Evolutionary conservation across 1,140 invertebrate species (phyloP).

Genomic region (Calephelis nemesis): DNA sequence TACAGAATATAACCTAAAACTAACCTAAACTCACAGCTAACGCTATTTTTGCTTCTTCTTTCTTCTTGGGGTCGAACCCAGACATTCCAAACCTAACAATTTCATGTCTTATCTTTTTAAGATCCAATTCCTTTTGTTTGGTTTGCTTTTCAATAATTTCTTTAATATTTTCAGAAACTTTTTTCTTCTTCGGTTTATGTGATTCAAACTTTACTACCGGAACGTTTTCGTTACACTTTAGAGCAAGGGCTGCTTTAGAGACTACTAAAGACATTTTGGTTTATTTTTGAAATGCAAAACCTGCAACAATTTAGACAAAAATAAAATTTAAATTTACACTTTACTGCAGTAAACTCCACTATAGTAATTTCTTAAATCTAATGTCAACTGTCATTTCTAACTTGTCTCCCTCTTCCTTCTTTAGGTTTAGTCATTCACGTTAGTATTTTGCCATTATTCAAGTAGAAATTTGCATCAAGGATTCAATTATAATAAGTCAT

Average conservation of each 20-base stretch:
- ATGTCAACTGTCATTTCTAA: too few species aligned
- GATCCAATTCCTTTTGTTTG: slow-evolving; percentile 73
- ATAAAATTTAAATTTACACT: too few species aligned
- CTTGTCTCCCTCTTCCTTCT: too few species aligned
- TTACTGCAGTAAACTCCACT: too few species aligned
- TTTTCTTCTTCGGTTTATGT: slow-evolving; percentile 76
- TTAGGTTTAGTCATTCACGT: too few species aligned
- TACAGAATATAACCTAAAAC: slow-evolving; percentile 10
- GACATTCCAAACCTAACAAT: slow-evolving; percentile 85
- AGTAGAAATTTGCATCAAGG: too few species aligned
- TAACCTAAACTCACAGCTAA: slow-evolving; percentile 82
- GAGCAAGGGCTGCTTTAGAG: slow-evolving; percentile 78
- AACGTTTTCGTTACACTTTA: slow-evolving; percentile 72
- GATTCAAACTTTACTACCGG: slow-evolving; percentile 73
- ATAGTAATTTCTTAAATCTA: too few species aligned
- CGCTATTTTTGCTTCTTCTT: slow-evolving; percentile 81
- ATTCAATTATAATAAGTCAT: too few species aligned
- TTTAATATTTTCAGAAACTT: slow-evolving; percentile 33
- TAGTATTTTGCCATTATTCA: too few species aligned
- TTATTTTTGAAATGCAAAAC: background rate
- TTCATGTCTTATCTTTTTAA: slow-evolving; percentile 82
- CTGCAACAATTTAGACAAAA: too few species aligned
- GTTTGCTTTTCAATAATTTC: slow-evolving; percentile 33
- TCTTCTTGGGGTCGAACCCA: slow-evolving; percentile 80
- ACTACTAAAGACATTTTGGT: slow-evolving; percentile 61